phyloP scores from a whole-genome alignment of 2,113 vertebrate genomes.

The Ceyx melanurus region DNA sequence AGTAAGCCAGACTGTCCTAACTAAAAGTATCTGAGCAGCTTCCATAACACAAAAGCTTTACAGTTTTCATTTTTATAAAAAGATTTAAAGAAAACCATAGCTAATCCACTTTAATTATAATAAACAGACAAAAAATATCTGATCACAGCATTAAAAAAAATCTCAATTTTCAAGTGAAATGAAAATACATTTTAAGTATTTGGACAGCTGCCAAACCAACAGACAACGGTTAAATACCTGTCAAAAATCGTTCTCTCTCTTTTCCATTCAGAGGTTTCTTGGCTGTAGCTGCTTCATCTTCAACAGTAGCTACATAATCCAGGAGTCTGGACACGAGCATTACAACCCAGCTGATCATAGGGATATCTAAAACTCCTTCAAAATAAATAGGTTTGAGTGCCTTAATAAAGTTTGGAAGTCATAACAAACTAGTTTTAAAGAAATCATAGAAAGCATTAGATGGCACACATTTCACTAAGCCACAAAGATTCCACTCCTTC shows the following conservation, averaged over 20 bases:
- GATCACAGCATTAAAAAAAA: neutral
- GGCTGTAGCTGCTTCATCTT: conserved; percentile 91
- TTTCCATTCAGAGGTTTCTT: conserved; percentile 95
- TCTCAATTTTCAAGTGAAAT: neutral
- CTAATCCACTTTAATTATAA: neutral
- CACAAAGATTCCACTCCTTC: neutral
- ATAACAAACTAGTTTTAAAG: neutral
- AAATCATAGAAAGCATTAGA: neutral
- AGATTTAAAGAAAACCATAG: neutral
- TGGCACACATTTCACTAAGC: neutral
- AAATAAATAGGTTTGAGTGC: conserved; percentile 35
- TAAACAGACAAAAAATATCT: neutral
- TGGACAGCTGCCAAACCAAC: neutral
- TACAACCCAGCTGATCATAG: conserved; percentile 99
- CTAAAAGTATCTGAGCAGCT: neutral
- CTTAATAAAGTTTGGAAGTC: neutral
- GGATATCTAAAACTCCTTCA: conserved; percentile 93
- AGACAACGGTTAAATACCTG: conserved; percentile 77
- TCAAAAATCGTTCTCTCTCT: conserved; percentile 88
- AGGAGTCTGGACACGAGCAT: conserved; percentile 96
- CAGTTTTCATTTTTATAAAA: neutral
- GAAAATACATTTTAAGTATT: neutral
- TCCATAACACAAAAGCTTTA: neutral
- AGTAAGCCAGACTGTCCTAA: neutral
- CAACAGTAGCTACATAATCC: conserved; percentile 95